These are phyloP conservation scores for Atopsyche davidsoni DNA, from an alignment of 1,140 invertebrate genomes.

Conservation along the genomic window DNA sequence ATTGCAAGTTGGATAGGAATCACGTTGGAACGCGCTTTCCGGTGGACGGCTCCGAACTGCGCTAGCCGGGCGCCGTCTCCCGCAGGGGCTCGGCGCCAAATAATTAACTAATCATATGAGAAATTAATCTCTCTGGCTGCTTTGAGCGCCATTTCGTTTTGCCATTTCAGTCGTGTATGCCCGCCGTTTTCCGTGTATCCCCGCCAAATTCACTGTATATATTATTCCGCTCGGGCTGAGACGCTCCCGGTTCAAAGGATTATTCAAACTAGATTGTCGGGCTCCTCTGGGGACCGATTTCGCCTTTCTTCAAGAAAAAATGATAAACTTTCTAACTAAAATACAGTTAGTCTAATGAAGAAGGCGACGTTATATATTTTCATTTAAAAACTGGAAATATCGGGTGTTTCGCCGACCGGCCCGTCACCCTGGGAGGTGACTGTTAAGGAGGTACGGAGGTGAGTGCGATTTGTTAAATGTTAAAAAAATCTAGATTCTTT, in stretches of 20 bases:
- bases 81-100: conserved; percentile 15
- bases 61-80: conserved; percentile 4
- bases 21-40: too few species aligned
- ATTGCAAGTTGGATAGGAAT: too few species aligned
- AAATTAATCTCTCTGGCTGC: conserved; percentile 18
- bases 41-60: too few species aligned
- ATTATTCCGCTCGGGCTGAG: conserved; percentile 15
- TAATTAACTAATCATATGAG: conserved; percentile 25
- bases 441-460: too few species aligned
- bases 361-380: too few species aligned
- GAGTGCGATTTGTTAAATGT: too few species aligned
- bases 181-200: conserved; percentile 7
- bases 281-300: neutral
- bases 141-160: neutral
- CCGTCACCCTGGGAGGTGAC: too few species aligned
- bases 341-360: too few species aligned
- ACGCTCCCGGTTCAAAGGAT: neutral
- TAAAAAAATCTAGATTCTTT: too few species aligned
- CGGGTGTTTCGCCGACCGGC: too few species aligned
- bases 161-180: neutral
- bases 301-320: neutral
- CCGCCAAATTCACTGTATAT: conserved; percentile 11
- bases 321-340: too few species aligned
- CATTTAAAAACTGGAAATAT: too few species aligned
- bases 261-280: conserved; percentile 4